Conservation (phyloP, 2,888 invertebrate species). For the Synergus laeviventris region DNA sequence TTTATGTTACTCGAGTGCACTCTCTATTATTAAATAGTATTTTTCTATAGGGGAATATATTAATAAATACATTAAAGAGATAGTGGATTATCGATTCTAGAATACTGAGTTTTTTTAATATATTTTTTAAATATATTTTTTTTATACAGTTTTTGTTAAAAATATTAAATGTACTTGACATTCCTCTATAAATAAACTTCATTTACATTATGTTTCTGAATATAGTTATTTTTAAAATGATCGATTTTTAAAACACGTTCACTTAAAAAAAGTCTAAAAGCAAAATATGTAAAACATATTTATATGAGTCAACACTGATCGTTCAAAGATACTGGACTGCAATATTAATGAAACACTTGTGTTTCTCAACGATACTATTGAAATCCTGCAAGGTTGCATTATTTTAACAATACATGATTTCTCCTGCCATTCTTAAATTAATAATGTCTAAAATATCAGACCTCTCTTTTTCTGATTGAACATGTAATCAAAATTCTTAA, state of each 20-base stretch:
- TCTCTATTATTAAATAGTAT: not conserved
- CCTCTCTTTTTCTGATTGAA: too few relatives aligned
- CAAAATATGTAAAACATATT: not conserved
- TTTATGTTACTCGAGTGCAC: not conserved
- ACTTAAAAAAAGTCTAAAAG: not conserved
- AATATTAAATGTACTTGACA: too few relatives aligned
- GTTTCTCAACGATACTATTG: not conserved
- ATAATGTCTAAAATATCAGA: not conserved
- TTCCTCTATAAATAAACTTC: too few relatives aligned
- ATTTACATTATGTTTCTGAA: too few relatives aligned
- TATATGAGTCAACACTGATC: not conserved
- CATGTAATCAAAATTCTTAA: not conserved
- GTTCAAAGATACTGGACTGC: not conserved
- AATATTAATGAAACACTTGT: not conserved
- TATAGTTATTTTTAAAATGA: too few relatives aligned
- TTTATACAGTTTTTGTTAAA: too few relatives aligned
- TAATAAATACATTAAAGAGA: not conserved
- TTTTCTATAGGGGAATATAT: not conserved
- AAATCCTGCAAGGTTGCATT: constrained; percentile 8
- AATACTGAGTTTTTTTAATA: too few relatives aligned
- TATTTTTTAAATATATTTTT: too few relatives aligned
- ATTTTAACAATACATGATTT: not conserved
- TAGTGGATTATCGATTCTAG: not conserved
- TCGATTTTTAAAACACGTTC: too few relatives aligned
- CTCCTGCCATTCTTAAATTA: not conserved